Conservation (phyloP, 2,113 vertebrate genomes). For the Callithrix jacchus region DNA sequence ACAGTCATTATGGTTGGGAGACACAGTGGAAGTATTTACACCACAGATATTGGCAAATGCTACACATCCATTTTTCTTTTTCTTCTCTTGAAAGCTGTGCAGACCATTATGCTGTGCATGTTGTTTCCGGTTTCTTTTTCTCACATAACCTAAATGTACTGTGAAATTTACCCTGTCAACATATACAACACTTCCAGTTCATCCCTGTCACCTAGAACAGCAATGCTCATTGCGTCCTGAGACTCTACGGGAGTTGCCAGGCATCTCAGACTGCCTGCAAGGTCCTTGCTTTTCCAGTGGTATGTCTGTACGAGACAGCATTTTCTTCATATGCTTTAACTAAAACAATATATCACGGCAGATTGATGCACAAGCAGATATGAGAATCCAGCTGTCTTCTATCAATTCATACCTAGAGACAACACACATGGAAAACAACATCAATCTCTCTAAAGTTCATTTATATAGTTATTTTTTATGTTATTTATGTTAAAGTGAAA, state of each 20-base stretch:
- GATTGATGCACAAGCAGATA: background rate
- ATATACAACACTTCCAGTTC: too few species aligned
- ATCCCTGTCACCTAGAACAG: background rate
- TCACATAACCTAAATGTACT: background rate
- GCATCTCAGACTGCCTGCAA: background rate
- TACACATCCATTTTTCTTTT: background rate
- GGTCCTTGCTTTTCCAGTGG: background rate
- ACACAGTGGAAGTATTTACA: background rate
- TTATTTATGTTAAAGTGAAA: background rate
- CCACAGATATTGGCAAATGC: background rate
- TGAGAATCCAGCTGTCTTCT: background rate
- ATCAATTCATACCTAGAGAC: background rate
- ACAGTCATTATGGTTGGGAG: background rate
- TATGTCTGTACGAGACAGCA: background rate
- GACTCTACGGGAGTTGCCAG: fast-evolving
- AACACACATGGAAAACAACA: background rate
- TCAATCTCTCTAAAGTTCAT: background rate
- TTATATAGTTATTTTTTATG: background rate
- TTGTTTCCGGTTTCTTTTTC: background rate
- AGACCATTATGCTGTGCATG: too few species aligned
- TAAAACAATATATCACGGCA: background rate
- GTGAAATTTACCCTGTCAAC: background rate
- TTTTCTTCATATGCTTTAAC: background rate
- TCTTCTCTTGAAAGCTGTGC: background rate
- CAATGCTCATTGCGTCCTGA: background rate